Base-by-base conservation (phyloP, 1,140 invertebrate species). In the Archivesica marissinica region DNA sequence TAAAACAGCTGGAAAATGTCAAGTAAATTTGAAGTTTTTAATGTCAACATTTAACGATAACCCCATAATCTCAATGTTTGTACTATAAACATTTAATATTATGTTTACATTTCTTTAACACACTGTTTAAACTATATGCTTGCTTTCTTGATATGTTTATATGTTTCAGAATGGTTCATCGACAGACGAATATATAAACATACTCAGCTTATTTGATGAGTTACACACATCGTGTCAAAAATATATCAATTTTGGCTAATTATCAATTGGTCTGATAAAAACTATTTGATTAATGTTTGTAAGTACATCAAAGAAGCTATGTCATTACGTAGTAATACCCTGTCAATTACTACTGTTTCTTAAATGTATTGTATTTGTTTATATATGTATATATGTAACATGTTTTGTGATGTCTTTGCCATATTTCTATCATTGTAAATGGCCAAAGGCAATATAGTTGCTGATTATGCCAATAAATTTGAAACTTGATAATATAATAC, bases 61-160 rank as follows among this genome's bases (percentile, higher is more conserved):
- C 59, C 59, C 30, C 25, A 38, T 66, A 64, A 33, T 15, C 39
- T 33, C 54, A 64, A 79, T 68, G 61, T 66, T 44, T 44, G 13
- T 79, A 68, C 20, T 28, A 50, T 79, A 79, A 79, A 79, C 77
- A 79, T 64, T 64, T 25, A 44, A 79, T 79, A 79, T 79, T 79
- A 79, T 79, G 68, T 79, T 79, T 79, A 79, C 35, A 50, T 79
- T 79, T 79, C 77, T 66, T 79, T 47, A 66, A 66, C 77, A 44
- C 33, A 33, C 41, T 79, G 77, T 79, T 79, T 79, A 79, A 79
- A 66, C 54, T 79, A 79, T 79, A 66, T 44, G 25, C 44, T 79
- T 33, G 35, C 77, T 15, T 23, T 3, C 39, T 68, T 79, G 77
- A 79, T 79, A 35, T 79, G 77, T 79, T 79, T 79, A 79, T 79